phyloP scores from a whole-genome alignment of 2,797 vertebrate species.

The Ceyx erithaca region DNA sequence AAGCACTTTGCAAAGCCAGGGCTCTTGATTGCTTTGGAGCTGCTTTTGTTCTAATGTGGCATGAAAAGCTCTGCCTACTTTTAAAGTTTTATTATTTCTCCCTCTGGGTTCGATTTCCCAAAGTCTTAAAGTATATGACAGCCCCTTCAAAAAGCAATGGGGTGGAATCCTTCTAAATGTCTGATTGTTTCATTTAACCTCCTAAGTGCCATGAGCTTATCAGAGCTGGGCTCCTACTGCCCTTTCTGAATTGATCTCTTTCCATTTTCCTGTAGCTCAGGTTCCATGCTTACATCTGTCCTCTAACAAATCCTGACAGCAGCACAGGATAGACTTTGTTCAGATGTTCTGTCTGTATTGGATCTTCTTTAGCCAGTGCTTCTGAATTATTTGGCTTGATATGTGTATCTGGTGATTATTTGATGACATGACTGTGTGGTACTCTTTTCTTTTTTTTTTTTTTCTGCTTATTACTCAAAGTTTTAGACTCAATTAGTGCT shows the following conservation, averaged over 20 bases:
- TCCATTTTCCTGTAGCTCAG: background rate
- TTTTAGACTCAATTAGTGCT: slow-evolving; percentile 5
- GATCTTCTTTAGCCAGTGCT: background rate
- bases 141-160: background rate
- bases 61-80: background rate
- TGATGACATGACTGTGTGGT: background rate
- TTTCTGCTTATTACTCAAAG: background rate
- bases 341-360: background rate
- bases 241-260: background rate
- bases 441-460: background rate
- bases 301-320: background rate
- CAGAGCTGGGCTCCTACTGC: background rate
- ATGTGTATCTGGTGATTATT: background rate
- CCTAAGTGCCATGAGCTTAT: background rate
- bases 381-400: background rate
- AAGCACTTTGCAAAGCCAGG: background rate
- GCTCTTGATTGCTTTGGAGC: background rate
- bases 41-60: background rate
- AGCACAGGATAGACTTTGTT: background rate
- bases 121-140: background rate
- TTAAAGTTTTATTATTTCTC: background rate
- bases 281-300: background rate
- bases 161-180: background rate
- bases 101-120: background rate
- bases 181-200: background rate